Conservation (phyloP, 1,140 invertebrate species). For the Diuraphis noxia region DNA sequence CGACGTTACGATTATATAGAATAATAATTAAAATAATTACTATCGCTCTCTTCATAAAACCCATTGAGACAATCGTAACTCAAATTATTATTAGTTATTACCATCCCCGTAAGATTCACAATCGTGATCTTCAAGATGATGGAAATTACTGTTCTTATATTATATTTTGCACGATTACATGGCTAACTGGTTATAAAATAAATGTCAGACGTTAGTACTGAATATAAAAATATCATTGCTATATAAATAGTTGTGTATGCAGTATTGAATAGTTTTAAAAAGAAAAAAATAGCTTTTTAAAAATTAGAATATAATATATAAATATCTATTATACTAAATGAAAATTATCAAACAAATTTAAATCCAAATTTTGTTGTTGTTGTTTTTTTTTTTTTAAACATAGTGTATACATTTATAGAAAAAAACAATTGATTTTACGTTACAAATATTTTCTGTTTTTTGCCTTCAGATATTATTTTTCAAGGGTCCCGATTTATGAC, state of each 20-base stretch:
- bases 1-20: neutral
- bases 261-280: neutral
- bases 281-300: neutral
- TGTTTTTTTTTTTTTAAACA: neutral
- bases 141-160: neutral
- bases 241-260: neutral
- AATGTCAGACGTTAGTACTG: neutral
- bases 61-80: slow-evolving; percentile 3
- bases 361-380: neutral
- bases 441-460: neutral
- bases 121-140: slow-evolving; percentile 22
- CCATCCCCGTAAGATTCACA: neutral
- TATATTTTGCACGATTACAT: slow-evolving; percentile 33
- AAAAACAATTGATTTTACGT: neutral
- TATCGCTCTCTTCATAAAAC: neutral
- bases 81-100: neutral
- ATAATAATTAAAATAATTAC: slow-evolving; percentile 44
- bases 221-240: neutral
- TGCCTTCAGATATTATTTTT: neutral
- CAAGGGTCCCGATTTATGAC: neutral
- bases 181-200: slow-evolving; percentile 22
- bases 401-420: neutral
- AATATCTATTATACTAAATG: neutral
- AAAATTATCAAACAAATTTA: neutral
- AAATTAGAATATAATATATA: neutral